Percentiles rank a stretch among this genome's conserved stretches.
Conservation (phyloP, 2,113 vertebrate species). For the Xenopus tropicalis region DNA sequence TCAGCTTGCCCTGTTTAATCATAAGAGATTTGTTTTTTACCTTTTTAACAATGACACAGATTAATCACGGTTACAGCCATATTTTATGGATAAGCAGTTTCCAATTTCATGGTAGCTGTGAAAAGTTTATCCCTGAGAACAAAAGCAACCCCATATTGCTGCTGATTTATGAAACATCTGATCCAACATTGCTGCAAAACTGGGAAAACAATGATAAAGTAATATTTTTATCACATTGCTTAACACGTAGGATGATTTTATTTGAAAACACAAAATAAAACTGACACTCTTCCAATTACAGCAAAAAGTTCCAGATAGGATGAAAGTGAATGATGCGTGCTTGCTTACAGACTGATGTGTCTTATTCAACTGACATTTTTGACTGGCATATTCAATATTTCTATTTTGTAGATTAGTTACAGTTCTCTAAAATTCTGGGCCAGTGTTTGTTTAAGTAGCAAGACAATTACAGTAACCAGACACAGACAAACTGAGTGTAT, state of each 20-base stretch:
- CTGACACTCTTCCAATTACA: not conserved
- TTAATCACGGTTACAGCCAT: conserved; percentile 28
- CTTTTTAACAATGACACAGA: conserved; percentile 38
- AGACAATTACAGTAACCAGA: too few relatives aligned
- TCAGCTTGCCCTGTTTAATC: conserved; percentile 30
- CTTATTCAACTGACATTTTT: too few relatives aligned
- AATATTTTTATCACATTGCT: not conserved
- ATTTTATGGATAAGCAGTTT: conserved; percentile 26
- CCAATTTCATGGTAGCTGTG: not conserved
- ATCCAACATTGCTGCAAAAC: not conserved
- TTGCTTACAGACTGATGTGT: not conserved
- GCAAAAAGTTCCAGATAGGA: not conserved
- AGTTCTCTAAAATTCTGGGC: too few relatives aligned
- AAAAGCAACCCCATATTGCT: conserved; percentile 10
- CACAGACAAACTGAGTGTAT: too few relatives aligned
- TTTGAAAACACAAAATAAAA: not conserved
- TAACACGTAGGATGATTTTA: not conserved
- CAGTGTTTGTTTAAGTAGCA: too few relatives aligned
- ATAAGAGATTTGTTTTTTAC: conserved; percentile 32
- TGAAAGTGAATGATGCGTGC: not conserved
- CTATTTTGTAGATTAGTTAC: too few relatives aligned
- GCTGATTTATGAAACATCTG: conserved; percentile 5
- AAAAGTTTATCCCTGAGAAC: conserved; percentile 24
- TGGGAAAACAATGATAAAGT: not conserved
- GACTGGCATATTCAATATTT: too few relatives aligned